Percentiles rank a stretch among this genome's conserved stretches.
phyloP scores from a whole-genome alignment of 2,113 vertebrate species.

The Cynoglossus semilaevis region DNA sequence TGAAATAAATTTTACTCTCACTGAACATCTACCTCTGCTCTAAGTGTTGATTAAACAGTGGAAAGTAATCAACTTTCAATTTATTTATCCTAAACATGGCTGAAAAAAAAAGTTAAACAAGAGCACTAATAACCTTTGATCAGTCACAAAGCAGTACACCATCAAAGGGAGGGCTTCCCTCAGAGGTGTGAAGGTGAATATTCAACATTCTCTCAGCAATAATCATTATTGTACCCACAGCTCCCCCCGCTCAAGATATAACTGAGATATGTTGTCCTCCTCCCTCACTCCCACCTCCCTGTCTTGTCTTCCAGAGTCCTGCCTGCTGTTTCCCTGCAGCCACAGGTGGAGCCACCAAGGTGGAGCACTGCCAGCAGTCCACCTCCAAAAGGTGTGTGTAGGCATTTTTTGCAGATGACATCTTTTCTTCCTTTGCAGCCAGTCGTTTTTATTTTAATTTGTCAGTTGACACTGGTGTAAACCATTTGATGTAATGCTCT shows the following conservation, averaged over 20 bases:
- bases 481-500: not conserved
- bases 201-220: conserved; percentile 61
- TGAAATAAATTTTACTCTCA: conserved; percentile 72
- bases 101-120: not conserved
- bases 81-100: conserved; percentile 7
- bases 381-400: conserved; percentile 47
- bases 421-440: not conserved
- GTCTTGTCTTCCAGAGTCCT: conserved; percentile 71
- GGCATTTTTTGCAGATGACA: not conserved
- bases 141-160: conserved; percentile 56
- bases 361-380: conserved; percentile 41
- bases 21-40: conserved; percentile 66
- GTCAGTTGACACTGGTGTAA: not conserved
- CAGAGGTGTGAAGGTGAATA: conserved; percentile 65
- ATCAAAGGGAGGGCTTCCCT: conserved; percentile 51
- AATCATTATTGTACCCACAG: conserved; percentile 53
- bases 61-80: not conserved
- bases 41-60: conserved; percentile 53
- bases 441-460: not conserved
- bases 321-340: conserved; percentile 50
- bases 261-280: conserved; percentile 67
- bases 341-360: conserved; percentile 52
- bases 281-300: conserved; percentile 70
- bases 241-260: conserved; percentile 51
- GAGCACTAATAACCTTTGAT: conserved; percentile 30